Conservation (phyloP, 2,888 invertebrate species). For the Nomada lathburiana region DNA sequence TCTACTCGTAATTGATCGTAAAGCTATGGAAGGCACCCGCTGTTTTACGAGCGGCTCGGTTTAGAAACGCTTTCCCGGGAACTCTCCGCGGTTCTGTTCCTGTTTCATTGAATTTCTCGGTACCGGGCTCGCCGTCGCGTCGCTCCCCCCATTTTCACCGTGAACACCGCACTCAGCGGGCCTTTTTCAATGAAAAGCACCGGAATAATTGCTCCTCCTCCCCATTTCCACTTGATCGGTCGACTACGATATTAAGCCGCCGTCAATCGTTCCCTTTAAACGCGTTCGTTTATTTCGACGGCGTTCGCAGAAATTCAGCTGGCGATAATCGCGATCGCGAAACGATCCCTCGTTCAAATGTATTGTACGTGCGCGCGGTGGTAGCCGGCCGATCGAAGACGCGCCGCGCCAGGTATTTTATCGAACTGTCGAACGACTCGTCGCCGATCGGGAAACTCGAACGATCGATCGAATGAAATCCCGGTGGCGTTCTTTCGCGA, state of each 20-base stretch:
- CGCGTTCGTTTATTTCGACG: background rate
- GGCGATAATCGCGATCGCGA: background rate
- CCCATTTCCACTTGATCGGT: conserved; percentile 7
- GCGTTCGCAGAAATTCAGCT: background rate
- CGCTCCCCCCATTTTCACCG: conserved; percentile 16
- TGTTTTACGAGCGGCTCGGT: conserved; percentile 62
- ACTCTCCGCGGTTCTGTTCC: conserved; percentile 19
- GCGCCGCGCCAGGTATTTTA: background rate
- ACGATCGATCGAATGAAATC: conserved; percentile 18
- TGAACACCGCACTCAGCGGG: conserved; percentile 5
- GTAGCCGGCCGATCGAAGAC: background rate
- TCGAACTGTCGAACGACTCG: background rate
- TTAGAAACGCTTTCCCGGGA: conserved; percentile 61
- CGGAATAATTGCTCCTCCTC: conserved; percentile 7
- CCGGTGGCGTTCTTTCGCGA: background rate
- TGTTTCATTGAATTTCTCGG: conserved; percentile 55
- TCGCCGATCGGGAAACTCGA: background rate
- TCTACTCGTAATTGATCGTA: conserved; percentile 64
- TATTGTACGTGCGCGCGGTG: no score
- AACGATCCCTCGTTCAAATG: no score
- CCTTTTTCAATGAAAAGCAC: conserved; percentile 29
- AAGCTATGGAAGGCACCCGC: conserved; percentile 51
- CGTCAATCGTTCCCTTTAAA: background rate
- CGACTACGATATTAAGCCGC: background rate
- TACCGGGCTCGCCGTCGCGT: conserved; percentile 26